Percentiles rank a stretch among this genome's conserved stretches.
phyloP scores from a whole-genome alignment of 2,113 vertebrate species.

The Pelmatolapia mariae region DNA sequence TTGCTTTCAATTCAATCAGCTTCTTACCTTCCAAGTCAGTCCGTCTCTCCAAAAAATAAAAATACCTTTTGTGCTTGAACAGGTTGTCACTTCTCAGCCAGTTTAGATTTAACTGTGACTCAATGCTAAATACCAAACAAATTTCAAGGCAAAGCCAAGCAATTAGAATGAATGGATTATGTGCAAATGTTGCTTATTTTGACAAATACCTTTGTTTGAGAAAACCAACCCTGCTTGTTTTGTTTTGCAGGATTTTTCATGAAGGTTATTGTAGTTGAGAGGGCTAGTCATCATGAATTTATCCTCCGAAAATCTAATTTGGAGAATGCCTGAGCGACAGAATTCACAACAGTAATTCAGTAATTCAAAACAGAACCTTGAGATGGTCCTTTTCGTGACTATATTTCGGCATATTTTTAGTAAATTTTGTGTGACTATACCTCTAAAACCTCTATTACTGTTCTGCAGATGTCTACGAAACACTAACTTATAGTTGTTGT shows the following conservation, averaged over 20 bases:
- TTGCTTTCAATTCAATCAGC: conserved; percentile 31
- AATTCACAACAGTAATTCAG: neutral
- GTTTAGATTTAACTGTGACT: conserved; percentile 1
- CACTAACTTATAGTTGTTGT: neutral
- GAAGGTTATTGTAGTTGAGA: neutral
- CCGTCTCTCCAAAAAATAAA: neutral
- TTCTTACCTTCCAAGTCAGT: neutral
- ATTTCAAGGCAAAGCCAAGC: neutral
- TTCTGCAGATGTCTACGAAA: neutral
- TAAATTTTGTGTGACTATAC: neutral
- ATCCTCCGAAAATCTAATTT: neutral
- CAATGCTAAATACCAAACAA: neutral
- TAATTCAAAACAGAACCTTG: neutral
- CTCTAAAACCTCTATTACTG: neutral
- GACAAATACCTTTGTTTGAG: neutral
- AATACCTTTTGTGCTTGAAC: neutral
- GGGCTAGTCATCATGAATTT: neutral
- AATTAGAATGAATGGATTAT: neutral
- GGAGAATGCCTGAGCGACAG: neutral
- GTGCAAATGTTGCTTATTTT: neutral
- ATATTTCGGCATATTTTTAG: neutral
- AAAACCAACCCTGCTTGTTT: neutral
- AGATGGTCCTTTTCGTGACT: neutral
- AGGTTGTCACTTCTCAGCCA: conserved; percentile 5
- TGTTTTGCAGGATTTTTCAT: neutral